Base-by-base conservation (phyloP, 2,888 invertebrate species). In the Pseudococcus jackbeardsleyi region DNA sequence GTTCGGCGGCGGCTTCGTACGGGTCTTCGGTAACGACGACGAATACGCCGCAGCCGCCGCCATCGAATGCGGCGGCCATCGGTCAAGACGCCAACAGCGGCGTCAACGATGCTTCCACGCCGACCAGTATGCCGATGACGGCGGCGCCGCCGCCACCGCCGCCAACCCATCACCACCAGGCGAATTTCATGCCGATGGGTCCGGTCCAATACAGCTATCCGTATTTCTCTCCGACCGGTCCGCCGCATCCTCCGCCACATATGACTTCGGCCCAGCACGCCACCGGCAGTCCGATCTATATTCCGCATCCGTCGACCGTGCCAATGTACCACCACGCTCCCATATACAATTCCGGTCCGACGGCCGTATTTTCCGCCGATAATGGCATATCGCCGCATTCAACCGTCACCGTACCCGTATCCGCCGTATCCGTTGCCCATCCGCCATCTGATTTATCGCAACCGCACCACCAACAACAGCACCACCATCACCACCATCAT, bases 231-330 rank as follows among this genome's bases (percentile, higher is more conserved):
- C 68, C 59, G 12, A 22, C 84, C 9, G 72, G 54, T 11, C 72
- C 84, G 42, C 87, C 46, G 68, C 50, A 59, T 42, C 89, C 82
- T 6, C 87, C 79, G 39, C 68, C 85, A 26, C 88, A 68, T 19
- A 54, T 85, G 33, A 87, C 68, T n/a, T 84, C 89, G 26, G 87
- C 89, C 4, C 87, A 87, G 22, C 89, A 89, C 87, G 89, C 89
- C 9, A 68, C 89, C 84, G 89, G 89, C 2, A 89, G 86, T 50
- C 89, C 89, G 7, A 33, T 89, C 9, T 89, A 89, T 50, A 68
- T 89, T 84, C 88, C 86, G 84, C 79, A 88, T 84, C 84, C 50
- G 19, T 26, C 82, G 17, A n/a, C 84, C 22, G 22, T 85, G 39
- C 48, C 87, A 2, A 68, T 89, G 46, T 89, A 89, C 26, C 86